Base-by-base conservation (phyloP, 2,797 vertebrate species). In the Glyptemys insculpta region DNA sequence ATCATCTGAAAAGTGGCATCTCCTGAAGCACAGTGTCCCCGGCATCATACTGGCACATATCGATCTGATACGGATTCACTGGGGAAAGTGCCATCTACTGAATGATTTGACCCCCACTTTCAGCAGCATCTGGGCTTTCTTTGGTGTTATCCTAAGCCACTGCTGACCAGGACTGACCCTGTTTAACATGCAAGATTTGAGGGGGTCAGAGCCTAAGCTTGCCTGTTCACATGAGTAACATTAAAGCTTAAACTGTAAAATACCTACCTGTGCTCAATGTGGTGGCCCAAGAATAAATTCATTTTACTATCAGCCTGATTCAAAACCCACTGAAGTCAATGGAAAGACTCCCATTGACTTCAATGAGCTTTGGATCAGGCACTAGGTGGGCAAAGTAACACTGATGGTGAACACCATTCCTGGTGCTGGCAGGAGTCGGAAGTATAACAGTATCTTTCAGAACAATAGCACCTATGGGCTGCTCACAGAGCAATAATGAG, bases 111-210 rank as follows among this genome's bases (percentile, higher is more conserved):
- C 72, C 86, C 21, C 92, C 87, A 12, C 56, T 89, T n/a, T 23
- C 72, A 79, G 84, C 25, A 88, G 47, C 29, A 65, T 14, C 59
- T 62, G 54, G 85, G 34, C 79, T 91, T 91, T 5, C 79, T 89
- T 91, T 5, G 0, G 49, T 37, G 29, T 56, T 79, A 93, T 4
- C 83, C 84, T 79, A 74, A 92, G 52, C 29, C 72, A 59, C 21
- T 82, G 31, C 41, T 96, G 65, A 92, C 83, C 87, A 94, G 89
- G 88, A 34, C 11, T 57, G 94, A 94, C 78, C 82, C 87, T 76
- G 80, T 19, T 52, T 84, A 78, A 85, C 14, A 81, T 0, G 85
- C 0, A 84, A 6, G 54, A 82, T 83, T 31, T 31, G 29, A 62
- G 31, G 29, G 29, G 6, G 59, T 85, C 62, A 44, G 88, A 87